Evolutionary conservation across 2,888 invertebrate genomes (phyloP), one percentile per base, ranked within the genome.

Genomic region (Geotrupes spiniger): DNA sequence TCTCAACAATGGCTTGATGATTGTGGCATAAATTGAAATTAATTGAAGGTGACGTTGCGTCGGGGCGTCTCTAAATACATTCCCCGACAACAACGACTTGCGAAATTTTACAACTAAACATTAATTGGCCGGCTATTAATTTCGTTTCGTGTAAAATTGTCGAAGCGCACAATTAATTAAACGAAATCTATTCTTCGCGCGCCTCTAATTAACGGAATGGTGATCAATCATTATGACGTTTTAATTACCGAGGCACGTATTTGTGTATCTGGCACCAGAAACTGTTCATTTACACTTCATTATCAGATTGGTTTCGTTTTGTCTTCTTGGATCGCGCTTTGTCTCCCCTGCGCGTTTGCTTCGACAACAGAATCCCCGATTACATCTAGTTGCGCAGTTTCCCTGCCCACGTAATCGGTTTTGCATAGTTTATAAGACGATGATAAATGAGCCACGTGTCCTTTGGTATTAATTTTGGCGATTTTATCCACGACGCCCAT

Each of bases 201-300:
- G 17, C 41, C 39, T 37, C 31, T 52, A 52, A 52, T 52, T 52
- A 52, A 52, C 48, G 41, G 48, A 31, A 40, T 39, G 40, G 40
- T 43, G 47, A 63, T 63, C 62, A 55, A 64, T 64, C 64, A 64
- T 60, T 51, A 51, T 54, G 61, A 61, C 64, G 56, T 57, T 55
- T 51, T 59, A 61, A 60, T 58, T 58, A 54, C 57, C 44, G 38
- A 37, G 44, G 14, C 15, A 26, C 29, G 21, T 40, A 29, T 39
- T 31, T 31, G 11, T 39, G 36, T 48, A 14, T 48, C 38, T 25
- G n/a, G 38, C 25, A 49, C 51, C 46, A 53, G 41, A 52, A 50
- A 49, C 51, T 46, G 46, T 54, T 53, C 49, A 54, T 55, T 59
- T 59, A 46, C 51, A 43, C 52, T 54, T 48, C 36, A 57, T 58